Base-by-base conservation (phyloP, 1,140 invertebrate genomes). In the Holotrichia oblita region DNA sequence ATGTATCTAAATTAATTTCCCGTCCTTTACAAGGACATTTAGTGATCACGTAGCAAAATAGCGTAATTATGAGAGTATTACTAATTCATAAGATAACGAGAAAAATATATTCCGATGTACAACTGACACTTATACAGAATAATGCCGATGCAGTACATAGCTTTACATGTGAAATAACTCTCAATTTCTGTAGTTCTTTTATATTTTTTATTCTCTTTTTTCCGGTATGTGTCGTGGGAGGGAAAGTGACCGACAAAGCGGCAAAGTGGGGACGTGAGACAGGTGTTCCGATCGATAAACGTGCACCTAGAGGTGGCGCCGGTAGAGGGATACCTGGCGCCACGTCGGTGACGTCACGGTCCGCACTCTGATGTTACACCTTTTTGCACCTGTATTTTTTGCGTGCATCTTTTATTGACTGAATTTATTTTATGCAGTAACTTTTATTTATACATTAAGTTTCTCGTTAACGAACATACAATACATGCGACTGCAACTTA, bases 291-390 rank as follows among this genome's bases (percentile, higher is more conserved):
- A 84, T 84, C 83, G 82, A 84, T 84, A 80, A 82, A 81, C 82
- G 80, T 83, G 82, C 83, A 84, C 81, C 82, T 83, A 79, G 81
- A 69, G 61, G 61, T 82, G 83, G 80, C 82, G 82, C 81, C 83
- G 81, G 80, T 82, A 83, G 80, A 83, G 83, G 82, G 82, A 83
- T 82, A 82, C 80, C 79, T 84, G 83, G 83, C 83, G 83, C 83
- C 83, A 84, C 78, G 75, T 40, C 74, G 77, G 76, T 82, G 82
- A 84, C 83, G 83, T 84, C 83, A 84, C 79, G 76, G 77, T 73
- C 82, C 78, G 76, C 78, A 80, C 61, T 69, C 75, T 77, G 80
- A 80, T 80, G 81, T 80, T 80, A 80, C 81, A 79, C 80, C 76
- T 78, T 73, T 64, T 74, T 78, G 82, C 82, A 82, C 82, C 82